A percentile compares a stretch with the other conserved stretches of the same genome.
These are phyloP conservation scores for Callinectes sapidus DNA, from an alignment of 2,888 invertebrate species.

Conservation along the genomic window DNA sequence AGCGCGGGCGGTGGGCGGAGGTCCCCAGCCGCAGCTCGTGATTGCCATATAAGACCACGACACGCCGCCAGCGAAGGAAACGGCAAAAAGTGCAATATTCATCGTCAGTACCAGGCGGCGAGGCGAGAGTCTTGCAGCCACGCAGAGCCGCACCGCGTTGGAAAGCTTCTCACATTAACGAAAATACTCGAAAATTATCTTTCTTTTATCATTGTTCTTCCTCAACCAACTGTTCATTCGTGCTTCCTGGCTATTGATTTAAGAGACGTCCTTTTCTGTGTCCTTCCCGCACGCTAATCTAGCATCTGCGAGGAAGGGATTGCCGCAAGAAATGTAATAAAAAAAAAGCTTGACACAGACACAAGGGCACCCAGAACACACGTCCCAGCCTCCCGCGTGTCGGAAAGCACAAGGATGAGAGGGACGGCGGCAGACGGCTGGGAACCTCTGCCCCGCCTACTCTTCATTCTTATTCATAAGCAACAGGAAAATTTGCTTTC, in stretches of 20 bases:
- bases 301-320: neutral
- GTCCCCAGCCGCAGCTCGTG: constrained; percentile 21
- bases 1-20: constrained; percentile 15
- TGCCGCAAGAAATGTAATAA: neutral
- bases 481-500: neutral
- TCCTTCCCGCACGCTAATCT: neutral
- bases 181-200: neutral
- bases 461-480: neutral
- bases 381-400: neutral
- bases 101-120: neutral
- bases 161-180: neutral
- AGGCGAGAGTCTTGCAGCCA: neutral
- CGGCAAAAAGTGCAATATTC: constrained; percentile 41
- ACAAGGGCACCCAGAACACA: neutral
- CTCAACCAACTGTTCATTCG: neutral
- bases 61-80: constrained; percentile 38
- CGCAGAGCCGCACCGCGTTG: neutral
- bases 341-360: neutral
- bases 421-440: neutral
- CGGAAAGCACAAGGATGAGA: neutral
- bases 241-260: neutral
- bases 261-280: neutral
- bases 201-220: neutral
- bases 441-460: neutral
- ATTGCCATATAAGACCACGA: constrained; percentile 56